Base-by-base conservation (phyloP, 2,797 vertebrate genomes). In the Calcarius lapponicus region DNA sequence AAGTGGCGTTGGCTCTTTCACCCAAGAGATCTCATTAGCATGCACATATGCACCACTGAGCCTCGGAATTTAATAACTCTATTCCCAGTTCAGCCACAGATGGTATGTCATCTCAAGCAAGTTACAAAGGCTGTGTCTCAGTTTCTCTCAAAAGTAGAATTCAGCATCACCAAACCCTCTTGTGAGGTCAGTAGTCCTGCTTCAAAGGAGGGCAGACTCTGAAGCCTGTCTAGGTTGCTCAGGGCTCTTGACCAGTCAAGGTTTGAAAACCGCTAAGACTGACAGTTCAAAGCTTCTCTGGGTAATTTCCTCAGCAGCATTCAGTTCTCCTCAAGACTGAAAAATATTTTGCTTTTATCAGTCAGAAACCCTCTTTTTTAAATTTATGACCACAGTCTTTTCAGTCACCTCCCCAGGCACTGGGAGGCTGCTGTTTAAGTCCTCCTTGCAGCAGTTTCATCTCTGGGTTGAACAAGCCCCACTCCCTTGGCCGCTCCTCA, bases 1-100 rank as follows among this genome's bases (percentile, higher is more conserved):
- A 92, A 94, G 89, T 6, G 81, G 79, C 29, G 1, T 48, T 86
- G 95, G 88, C 93, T 91, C 75, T 71, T 92, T 93, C 95, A 94
- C 95, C 93, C 95, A 95, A 72, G 93, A 97, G 94, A 96, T 91
- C 96, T 97, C 93, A 94, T 97, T 96, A 96, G 88, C 84, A 96
- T 93, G 94, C 93, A 97, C 93, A 96, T 80, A 95, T 74, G 93
- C 92, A 94, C 93, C 91, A 74, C 91, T 86, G 91, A 95, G 93
- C 86, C 91, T 96, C 53, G 4, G 65, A 94, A 96, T 96, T 95
- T 97, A 96, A 96, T 96, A 96, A 95, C 81, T 92, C 92, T 95
- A 85, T 95, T 97, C 94, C 95, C 94, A 96, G 88, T 87, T 87
- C 91, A 96, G 94, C 88, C 81, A 61, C 94, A 96, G 95, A 97